Evolutionary conservation across 2,888 invertebrate species (phyloP).

Genomic region (Leucophenga maculata): DNA sequence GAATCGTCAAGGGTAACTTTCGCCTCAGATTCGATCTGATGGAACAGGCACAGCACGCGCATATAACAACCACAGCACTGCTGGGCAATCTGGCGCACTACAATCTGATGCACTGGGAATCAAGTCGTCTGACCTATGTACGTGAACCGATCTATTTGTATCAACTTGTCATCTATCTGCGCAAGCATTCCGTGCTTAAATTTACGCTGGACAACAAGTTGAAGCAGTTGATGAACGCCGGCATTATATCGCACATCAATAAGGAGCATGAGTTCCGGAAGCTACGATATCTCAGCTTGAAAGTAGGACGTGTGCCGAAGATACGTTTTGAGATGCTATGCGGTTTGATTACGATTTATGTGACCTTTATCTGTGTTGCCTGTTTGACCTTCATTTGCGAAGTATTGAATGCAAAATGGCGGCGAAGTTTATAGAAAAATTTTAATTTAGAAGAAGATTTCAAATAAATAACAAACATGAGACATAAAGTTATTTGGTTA

Average conservation of each 20-base stretch:
- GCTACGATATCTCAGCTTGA: not conserved
- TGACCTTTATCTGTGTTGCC: not conserved
- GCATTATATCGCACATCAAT: conserved; percentile 49
- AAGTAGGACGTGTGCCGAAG: not conserved
- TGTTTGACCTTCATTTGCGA: conserved; percentile 28
- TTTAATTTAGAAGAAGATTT: too few relatives aligned
- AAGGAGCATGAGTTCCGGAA: conserved; percentile 29
- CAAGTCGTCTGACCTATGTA: conserved; percentile 51
- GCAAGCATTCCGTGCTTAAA: conserved; percentile 54
- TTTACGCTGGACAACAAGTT: conserved; percentile 55
- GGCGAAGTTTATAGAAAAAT: too few relatives aligned
- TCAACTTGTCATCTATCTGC: conserved; percentile 56
- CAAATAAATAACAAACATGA: too few relatives aligned
- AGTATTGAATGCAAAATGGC: not conserved
- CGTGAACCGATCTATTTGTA: conserved; percentile 53
- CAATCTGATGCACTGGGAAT: conserved; percentile 44
- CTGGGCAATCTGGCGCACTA: conserved; percentile 54
- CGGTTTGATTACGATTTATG: conserved; percentile 14
- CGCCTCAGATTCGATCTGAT: conserved; percentile 33
- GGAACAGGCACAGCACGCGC: conserved; percentile 30
- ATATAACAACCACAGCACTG: conserved; percentile 45
- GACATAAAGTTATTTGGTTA: too few relatives aligned
- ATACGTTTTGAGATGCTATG: conserved; percentile 5
- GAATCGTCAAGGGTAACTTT: conserved; percentile 29
- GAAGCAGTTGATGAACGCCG: conserved; percentile 50